Base-by-base conservation (phyloP, 2,888 invertebrate genomes). In the Argyresthia albistria region DNA sequence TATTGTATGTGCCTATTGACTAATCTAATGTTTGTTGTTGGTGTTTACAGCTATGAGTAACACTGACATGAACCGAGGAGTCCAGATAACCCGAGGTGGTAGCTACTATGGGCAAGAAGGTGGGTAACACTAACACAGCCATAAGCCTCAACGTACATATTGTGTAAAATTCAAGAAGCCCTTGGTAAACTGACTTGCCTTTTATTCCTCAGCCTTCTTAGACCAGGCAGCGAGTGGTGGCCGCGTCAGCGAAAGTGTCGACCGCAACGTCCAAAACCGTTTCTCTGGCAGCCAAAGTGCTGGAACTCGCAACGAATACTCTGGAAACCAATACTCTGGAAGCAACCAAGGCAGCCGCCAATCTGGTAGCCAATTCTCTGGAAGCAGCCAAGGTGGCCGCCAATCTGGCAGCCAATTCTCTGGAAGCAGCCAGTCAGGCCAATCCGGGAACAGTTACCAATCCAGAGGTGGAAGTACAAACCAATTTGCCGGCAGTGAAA, bases 31-130 rank as follows among this genome's bases (percentile, higher is more conserved):
- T 53, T 66, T 87, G 3, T 66, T 87, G 3, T 79, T 52, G 54
- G 50, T 53, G 16, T 8, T 73, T 73, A 4, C 66, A 83, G 84
- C 74, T 46, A 74, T 83, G 75, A 57, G 67, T 55, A 77, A 65
- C 65, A 80, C 71, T 46, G 77, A 70, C 1, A 61, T 76, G 11
- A 83, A 81, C 57, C 67, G 67, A 7, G 69, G 65, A 1, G 63
- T 70, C 0, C 70, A 79, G 59, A 62, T 73, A 0, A 64, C 70
- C 1, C 70, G 70, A 6, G 69, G 68, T 6, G 65, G 69, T 9
- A 76, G 76, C 46, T 80, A 80, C 61, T 79, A 76, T 46, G 80
- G 76, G 56, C 80, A 82, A 65, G 25, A 25, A 25, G 25, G 25
- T 25, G 6, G 25, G 25, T 25, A 25, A 25, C 25, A 4, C 25